phyloP scores from a whole-genome alignment of 2,888 invertebrate species.

The Drosophila pullipes region DNA sequence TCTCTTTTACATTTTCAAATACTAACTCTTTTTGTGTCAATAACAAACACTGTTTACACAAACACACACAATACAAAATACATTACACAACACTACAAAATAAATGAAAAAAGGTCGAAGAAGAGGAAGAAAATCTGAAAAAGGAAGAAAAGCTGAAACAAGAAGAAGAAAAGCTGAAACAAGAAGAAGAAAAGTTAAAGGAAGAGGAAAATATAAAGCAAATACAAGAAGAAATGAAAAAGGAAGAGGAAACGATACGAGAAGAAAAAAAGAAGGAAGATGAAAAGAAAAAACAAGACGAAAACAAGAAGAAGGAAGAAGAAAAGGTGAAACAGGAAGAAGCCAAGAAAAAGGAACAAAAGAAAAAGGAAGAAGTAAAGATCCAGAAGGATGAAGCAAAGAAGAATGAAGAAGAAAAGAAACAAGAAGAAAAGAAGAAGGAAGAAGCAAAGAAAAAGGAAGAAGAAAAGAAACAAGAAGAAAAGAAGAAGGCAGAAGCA shows the following conservation, averaged over 20 bases:
- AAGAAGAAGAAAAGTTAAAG: neutral
- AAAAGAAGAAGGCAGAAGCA: neutral
- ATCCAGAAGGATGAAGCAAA: neutral
- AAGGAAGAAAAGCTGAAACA: neutral
- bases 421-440: neutral
- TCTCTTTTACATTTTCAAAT: neutral
- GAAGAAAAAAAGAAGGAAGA: neutral
- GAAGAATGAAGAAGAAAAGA: neutral
- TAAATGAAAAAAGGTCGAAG: neutral
- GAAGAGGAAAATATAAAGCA: neutral
- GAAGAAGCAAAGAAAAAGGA: neutral
- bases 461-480: neutral
- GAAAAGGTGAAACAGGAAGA: neutral
- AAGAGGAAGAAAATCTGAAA: neutral
- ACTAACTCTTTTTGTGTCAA: neutral
- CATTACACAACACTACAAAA: neutral
- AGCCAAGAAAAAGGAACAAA: neutral
- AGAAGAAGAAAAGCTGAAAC: neutral
- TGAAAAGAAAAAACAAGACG: neutral
- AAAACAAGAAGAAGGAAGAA: neutral
- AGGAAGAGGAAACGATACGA: neutral
- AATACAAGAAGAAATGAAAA: neutral
- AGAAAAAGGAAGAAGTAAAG: neutral
- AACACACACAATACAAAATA: neutral
- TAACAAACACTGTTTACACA: neutral